Evolutionary conservation across 2,797 vertebrate genomes (phyloP).

Genomic region (Syngnathus acus): DNA sequence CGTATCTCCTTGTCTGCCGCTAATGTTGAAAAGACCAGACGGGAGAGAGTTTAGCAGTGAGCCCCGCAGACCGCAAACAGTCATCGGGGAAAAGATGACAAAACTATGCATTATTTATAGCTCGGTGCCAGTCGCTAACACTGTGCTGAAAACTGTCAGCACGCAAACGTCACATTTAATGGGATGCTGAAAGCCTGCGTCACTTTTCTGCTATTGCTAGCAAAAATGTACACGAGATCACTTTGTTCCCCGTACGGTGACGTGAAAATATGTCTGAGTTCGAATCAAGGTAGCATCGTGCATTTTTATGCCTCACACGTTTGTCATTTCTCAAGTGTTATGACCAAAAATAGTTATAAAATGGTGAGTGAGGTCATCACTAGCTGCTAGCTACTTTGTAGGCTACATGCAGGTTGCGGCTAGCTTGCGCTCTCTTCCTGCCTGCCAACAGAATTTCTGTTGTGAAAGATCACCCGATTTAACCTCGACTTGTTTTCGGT

Average conservation of each 20-base stretch:
- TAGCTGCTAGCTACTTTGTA: too few relatives aligned
- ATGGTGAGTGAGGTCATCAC: too few relatives aligned
- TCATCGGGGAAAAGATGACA: background rate
- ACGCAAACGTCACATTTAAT: background rate
- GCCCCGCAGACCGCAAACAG: background rate
- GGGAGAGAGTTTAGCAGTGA: constrained; percentile 32
- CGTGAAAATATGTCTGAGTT: background rate
- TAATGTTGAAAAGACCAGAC: constrained; percentile 28
- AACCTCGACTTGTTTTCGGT: too few relatives aligned
- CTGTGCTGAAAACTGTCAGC: background rate
- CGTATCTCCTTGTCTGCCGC: background rate
- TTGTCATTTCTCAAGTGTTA: too few relatives aligned
- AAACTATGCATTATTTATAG: constrained; percentile 2
- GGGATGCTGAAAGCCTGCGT: background rate
- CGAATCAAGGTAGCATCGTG: background rate
- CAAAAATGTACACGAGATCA: background rate
- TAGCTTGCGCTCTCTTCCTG: too few relatives aligned
- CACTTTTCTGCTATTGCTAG: background rate
- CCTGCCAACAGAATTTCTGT: too few relatives aligned
- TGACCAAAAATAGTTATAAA: too few relatives aligned
- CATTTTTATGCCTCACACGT: background rate
- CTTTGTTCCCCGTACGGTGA: background rate
- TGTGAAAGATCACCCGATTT: too few relatives aligned
- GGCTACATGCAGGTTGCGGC: too few relatives aligned
- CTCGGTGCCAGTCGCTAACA: background rate